phyloP scores from a whole-genome alignment of 2,888 invertebrate species.

The Dioctria rufipes region DNA sequence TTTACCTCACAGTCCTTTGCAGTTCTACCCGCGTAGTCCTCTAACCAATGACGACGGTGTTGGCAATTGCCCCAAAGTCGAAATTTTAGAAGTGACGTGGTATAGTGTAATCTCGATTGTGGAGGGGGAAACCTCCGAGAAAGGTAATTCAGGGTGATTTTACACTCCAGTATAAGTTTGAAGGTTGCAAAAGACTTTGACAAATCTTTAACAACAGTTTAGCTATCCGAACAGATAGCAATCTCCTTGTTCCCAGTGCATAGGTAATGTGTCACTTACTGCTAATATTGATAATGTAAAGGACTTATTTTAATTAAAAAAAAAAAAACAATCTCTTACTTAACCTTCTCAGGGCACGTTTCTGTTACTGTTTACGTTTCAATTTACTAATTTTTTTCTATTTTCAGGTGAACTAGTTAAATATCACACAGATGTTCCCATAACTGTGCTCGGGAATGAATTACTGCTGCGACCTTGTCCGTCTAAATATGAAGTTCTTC shows the following conservation, averaged over 20 bases:
- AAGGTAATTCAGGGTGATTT: too few relatives aligned
- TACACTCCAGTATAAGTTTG: neutral
- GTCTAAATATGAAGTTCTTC: conserved; percentile 38
- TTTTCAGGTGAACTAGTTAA: conserved; percentile 59
- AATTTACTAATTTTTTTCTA: neutral
- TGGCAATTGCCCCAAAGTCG: too few relatives aligned
- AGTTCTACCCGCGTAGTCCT: too few relatives aligned
- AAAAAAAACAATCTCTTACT: neutral
- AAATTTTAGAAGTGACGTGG: too few relatives aligned
- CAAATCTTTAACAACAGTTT: neutral
- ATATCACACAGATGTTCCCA: conserved; percentile 59
- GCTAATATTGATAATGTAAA: neutral
- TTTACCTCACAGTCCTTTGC: too few relatives aligned
- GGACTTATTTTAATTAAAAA: neutral
- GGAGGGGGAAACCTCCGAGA: too few relatives aligned
- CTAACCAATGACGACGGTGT: too few relatives aligned
- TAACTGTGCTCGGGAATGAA: conserved; percentile 61
- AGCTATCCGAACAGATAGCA: neutral
- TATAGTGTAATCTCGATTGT: too few relatives aligned
- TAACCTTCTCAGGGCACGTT: too few relatives aligned
- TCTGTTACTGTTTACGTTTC: too few relatives aligned
- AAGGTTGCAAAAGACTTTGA: too few relatives aligned
- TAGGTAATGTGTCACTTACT: too few relatives aligned
- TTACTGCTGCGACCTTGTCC: conserved; percentile 58
- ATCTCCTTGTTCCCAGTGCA: neutral